Conservation (phyloP, 2,797 vertebrate genomes). For the Notoglanidium macrostoma region DNA sequence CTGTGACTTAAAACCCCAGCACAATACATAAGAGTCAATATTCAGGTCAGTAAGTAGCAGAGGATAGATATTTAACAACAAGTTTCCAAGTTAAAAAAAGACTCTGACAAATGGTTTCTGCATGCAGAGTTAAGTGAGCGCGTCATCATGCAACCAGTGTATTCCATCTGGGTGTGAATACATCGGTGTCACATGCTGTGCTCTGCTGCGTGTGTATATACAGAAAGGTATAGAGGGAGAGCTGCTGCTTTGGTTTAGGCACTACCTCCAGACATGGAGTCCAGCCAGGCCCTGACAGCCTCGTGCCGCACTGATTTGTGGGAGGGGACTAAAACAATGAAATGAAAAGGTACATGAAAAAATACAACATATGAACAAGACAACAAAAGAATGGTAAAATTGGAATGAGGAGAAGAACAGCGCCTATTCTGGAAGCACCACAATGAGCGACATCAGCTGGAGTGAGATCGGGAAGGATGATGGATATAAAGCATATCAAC, state of each 20-base stretch:
- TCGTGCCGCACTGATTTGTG: conserved; percentile 89
- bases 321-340: conserved; percentile 81
- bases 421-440: not conserved
- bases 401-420: not conserved
- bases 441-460: not conserved
- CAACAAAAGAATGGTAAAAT: conserved; percentile 58
- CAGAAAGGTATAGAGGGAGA: not conserved
- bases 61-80: not conserved
- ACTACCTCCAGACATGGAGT: conserved; percentile 97
- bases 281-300: conserved; percentile 98
- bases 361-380: conserved; percentile 63
- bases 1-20: not conserved
- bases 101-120: not conserved
- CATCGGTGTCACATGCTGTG: conserved; percentile 55
- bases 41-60: not conserved
- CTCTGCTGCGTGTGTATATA: conserved; percentile 11
- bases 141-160: conserved; percentile 43
- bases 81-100: conserved; percentile 2
- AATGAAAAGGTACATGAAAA: conserved; percentile 67
- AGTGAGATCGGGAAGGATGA: not conserved
- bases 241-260: conserved; percentile 56
- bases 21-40: not conserved
- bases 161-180: conserved; percentile 59
- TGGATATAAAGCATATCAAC: conserved; percentile 16
- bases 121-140: conserved; percentile 46